phyloP scores from a whole-genome alignment of 1,140 invertebrate species.

The Pygmarrhopalites habei region DNA sequence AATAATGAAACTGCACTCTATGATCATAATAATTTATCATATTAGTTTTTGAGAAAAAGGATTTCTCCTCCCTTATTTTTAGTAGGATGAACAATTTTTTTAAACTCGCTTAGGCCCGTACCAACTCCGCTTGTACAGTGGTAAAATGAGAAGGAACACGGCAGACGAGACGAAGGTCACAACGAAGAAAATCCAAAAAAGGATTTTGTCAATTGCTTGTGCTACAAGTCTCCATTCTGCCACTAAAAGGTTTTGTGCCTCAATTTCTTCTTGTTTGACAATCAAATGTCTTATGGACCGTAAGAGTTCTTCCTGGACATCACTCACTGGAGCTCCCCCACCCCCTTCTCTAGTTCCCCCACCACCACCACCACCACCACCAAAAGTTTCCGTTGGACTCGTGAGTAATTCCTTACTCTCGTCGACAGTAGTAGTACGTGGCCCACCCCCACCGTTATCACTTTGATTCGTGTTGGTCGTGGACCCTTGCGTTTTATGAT shows the following conservation, averaged over 20 bases:
- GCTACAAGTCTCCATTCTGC: slow-evolving; percentile 53
- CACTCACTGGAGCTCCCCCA: not conserved
- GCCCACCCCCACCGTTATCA: too few relatives aligned
- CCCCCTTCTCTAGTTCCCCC: slow-evolving; percentile 12
- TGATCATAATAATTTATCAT: too few relatives aligned
- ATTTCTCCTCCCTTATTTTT: too few relatives aligned
- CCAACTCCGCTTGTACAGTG: slow-evolving; percentile 43
- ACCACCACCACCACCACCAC: too few relatives aligned
- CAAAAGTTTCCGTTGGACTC: too few relatives aligned
- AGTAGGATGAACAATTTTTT: too few relatives aligned
- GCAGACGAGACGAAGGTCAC: slow-evolving; percentile 49
- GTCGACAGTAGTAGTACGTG: too few relatives aligned
- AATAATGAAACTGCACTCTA: too few relatives aligned
- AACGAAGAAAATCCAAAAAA: slow-evolving; percentile 55
- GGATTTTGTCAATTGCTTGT: slow-evolving; percentile 50
- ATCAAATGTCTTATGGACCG: slow-evolving; percentile 17
- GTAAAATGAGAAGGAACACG: slow-evolving; percentile 49
- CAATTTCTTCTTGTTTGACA: slow-evolving; percentile 23
- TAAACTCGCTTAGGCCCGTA: slow-evolving; percentile 12
- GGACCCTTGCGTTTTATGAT: too few relatives aligned
- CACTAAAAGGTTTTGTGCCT: slow-evolving; percentile 41
- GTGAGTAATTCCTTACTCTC: too few relatives aligned
- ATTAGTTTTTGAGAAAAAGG: too few relatives aligned
- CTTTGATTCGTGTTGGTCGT: too few relatives aligned
- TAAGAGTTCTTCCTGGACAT: slow-evolving; percentile 21